Base-by-base conservation (phyloP, 2,888 invertebrate genomes). In the Agonopterix subpropinquella region DNA sequence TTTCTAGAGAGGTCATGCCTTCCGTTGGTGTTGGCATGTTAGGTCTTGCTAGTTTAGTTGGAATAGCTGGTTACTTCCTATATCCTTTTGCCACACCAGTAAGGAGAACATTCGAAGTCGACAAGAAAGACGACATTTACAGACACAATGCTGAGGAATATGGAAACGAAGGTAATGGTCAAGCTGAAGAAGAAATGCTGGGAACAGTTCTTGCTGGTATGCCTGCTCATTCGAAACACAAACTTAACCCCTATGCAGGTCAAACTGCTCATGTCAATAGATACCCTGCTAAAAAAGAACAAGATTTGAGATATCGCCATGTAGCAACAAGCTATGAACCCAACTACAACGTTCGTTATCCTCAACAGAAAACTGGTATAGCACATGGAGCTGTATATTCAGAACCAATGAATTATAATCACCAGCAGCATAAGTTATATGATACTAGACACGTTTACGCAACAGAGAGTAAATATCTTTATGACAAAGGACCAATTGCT, bases 1-100 rank as follows among this genome's bases (percentile, higher is more conserved):
- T 95, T 41, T 93, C 94, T 2, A 89, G 94, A 59, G 94, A 95
- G 83, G 92, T 95, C 0, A 94, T 95, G 92, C 94, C 95, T 0
- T 93, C 93, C 36, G 93, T 95, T 13, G 94, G 95, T 0, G 92
- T 94, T 0, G 94, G 95, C 60, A 79, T 95, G 13, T 91, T 94
- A 9, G 94, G 95, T 1, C 74, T 95, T 42, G 92, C 94, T 53
- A 91, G 94, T 52, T 90, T 93, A 41, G 92, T 93, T 2, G 95
- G 95, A 2, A 73, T 95, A 37, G 95, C 95, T 36, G 93, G 94
- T 48, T 93, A 94, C 60, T 93, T 94, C 71, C 79, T 94, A 13
- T 94, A 94, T 79, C 94, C 95, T 4, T 94, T 94, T 55, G 89
- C 92, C 1, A 90, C 91, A 7, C 90, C 92, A 1, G 89, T 92